Percentiles rank a stretch among this genome's conserved stretches.
These are phyloP conservation scores for Crocuta crocuta DNA, from an alignment of 2,113 vertebrate species.

Conservation along the genomic window DNA sequence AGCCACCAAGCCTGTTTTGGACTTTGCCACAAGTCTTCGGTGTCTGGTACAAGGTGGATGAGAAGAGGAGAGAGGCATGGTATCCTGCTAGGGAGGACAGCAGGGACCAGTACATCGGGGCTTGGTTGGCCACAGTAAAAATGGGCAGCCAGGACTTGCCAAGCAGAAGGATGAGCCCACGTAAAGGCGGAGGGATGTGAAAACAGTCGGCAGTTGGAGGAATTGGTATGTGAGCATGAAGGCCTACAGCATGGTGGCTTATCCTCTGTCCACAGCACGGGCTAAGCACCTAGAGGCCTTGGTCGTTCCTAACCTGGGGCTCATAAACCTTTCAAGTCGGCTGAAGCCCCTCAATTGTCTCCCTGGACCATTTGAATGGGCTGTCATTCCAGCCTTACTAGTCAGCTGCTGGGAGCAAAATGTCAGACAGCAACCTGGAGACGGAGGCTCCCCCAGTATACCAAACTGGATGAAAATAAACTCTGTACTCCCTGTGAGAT, in stretches of 20 bases:
- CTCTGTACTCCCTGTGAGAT: background rate
- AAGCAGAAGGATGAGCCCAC: background rate
- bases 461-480: background rate
- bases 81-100: background rate
- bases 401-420: conserved; percentile 6
- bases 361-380: background rate
- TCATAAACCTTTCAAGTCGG: background rate
- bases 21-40: background rate
- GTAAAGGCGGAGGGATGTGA: background rate
- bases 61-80: background rate
- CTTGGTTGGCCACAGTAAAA: background rate
- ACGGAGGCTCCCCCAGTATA: background rate
- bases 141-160: background rate
- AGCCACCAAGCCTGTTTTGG: background rate
- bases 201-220: background rate
- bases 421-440: background rate
- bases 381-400: background rate
- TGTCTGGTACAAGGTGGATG: background rate
- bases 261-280: too few relatives aligned
- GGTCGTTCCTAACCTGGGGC: background rate
- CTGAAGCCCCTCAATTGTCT: background rate
- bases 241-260: fast-evolving
- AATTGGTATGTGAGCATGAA: background rate
- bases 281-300: background rate
- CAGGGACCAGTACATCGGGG: background rate